Evolutionary conservation across 2,888 invertebrate species (phyloP).

Genomic region (Bombylius discolor): DNA sequence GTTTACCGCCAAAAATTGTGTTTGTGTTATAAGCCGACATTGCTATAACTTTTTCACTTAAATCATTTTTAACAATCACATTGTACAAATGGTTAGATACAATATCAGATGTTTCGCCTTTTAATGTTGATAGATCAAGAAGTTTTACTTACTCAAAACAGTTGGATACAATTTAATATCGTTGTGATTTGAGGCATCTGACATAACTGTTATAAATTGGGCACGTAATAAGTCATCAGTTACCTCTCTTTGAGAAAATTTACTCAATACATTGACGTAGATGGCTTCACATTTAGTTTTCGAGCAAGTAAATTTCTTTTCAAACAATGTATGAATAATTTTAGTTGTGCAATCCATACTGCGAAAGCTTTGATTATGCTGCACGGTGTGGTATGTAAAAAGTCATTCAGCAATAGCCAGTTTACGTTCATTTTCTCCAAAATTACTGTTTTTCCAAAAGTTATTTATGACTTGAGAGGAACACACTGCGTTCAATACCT

Average conservation of each 20-base stretch:
- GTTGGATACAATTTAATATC: slow-evolving; percentile 15
- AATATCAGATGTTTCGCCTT: too few species aligned
- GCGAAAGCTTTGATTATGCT: slow-evolving; percentile 11
- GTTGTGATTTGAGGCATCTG: slow-evolving; percentile 14
- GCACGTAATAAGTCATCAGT: not conserved
- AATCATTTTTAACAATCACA: too few species aligned
- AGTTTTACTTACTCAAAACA: slow-evolving; percentile 1
- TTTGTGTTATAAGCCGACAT: too few species aligned
- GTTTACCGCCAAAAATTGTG: too few species aligned
- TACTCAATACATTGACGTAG: not conserved
- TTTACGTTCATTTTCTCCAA: not conserved
- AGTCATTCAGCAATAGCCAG: slow-evolving; percentile 4
- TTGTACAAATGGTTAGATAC: too few species aligned
- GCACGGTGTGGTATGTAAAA: slow-evolving; percentile 9
- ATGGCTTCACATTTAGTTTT: not conserved
- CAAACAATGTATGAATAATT: slow-evolving; percentile 3
- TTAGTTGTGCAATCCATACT: slow-evolving; percentile 9
- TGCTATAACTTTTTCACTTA: too few species aligned
- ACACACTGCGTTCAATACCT: not conserved
- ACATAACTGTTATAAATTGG: slow-evolving; percentile 5
- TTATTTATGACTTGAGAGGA: not conserved
- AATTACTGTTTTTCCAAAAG: not conserved
- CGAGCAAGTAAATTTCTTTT: slow-evolving; percentile 6
- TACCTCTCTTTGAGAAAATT: not conserved
- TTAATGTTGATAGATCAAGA: too few species aligned